Base-by-base conservation (phyloP, 2,888 invertebrate genomes). In the Ormyrus pomaceus region DNA sequence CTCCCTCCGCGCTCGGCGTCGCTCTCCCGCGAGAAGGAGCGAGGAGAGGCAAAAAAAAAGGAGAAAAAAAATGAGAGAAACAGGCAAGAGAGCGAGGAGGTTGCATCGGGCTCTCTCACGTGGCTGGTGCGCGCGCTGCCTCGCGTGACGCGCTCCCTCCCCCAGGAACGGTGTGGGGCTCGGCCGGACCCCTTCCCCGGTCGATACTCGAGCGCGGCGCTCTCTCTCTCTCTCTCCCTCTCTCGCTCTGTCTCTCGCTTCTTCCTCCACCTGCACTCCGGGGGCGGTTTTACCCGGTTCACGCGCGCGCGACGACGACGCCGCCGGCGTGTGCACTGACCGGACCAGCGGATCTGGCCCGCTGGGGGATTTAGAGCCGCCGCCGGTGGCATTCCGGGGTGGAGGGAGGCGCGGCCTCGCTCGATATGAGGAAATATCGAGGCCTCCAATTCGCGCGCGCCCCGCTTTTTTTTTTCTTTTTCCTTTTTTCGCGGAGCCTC, bases 121-220 rank as follows among this genome's bases (percentile, higher is more conserved):
- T 80, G 80, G 77, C n/a, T 53, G 53, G 46, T 72, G 72, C 61
- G 66, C 77, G 71, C 77, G 71, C 65, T 4, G 59, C 34, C 62
- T 64, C 77, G 64, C 77, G 65, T 64, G 69, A 70, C 55, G 61
- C 77, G 56, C 34, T 55, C 19, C 45, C n/a, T 46, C 19, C 8
- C 13, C 10, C 59, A 45, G 8, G 19, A 10, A 45, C 34, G 1
- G n/a, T 56, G 45, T 68, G 65, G 71, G 72, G 72, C 61, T 73
- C 65, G 77, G 65, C 64, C 65, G 65, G 64, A 9, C 61, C 68
- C 13, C 73, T 61, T 53, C 53, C 45, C 46, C 50, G 78, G 77
- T 77, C 77, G 77, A 77, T 77, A 77, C 70, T 72, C 66, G 59
- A 66, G 58, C 65, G 71, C 69, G 61, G 7, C 51, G 9, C 46